Evolutionary conservation across 2,113 vertebrate species (phyloP).

Genomic region (Oreotrochilus melanogaster): DNA sequence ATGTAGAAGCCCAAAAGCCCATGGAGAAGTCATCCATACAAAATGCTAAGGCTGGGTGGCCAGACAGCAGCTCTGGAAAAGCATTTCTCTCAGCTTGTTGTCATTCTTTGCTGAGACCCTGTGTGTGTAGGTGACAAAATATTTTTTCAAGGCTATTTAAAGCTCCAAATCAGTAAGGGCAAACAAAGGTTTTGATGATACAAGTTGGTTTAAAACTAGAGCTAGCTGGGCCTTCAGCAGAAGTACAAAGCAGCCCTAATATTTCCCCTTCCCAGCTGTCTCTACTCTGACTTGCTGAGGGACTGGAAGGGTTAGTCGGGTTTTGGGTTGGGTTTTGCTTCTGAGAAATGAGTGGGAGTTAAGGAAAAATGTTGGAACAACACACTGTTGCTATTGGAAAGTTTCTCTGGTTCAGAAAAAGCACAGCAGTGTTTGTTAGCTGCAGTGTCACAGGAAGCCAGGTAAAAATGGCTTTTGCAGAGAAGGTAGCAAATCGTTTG

Average conservation of each 20-base stretch:
- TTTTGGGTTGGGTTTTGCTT: neutral
- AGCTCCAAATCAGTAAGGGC: neutral
- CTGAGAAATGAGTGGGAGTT: neutral
- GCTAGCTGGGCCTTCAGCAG: neutral
- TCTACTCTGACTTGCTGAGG: neutral
- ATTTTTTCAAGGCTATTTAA: neutral
- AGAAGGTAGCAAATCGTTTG: neutral
- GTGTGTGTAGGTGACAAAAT: neutral
- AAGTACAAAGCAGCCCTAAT: neutral
- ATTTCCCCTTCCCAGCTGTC: neutral
- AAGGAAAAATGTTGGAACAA: neutral
- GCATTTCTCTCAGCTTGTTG: neutral
- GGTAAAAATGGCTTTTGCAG: conserved; percentile 1
- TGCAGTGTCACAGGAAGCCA: neutral
- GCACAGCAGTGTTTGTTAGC: neutral
- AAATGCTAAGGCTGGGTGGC: neutral
- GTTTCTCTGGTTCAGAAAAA: neutral
- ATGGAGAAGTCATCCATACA: neutral
- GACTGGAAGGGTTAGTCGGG: neutral
- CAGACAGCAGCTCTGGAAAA: neutral
- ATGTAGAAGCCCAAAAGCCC: neutral
- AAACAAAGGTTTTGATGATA: neutral
- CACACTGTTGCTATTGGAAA: neutral
- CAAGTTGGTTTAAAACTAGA: neutral
- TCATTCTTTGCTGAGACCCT: neutral